Percentiles rank a stretch among this genome's conserved stretches.
phyloP scores from a whole-genome alignment of 2,888 invertebrate genomes.

The Andrena praecox region DNA sequence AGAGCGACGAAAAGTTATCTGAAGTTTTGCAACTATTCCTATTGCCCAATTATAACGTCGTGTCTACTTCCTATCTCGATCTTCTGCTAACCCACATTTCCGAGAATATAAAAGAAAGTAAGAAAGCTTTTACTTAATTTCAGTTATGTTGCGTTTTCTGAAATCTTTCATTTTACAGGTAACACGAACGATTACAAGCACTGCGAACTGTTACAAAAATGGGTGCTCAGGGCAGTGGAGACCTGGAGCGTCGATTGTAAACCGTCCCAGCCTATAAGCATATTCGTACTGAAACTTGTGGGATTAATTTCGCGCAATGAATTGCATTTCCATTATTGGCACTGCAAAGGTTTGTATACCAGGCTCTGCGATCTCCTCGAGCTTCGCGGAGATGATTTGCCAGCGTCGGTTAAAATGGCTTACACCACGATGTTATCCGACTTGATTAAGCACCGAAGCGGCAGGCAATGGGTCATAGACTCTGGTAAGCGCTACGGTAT shows the following conservation, averaged over 20 bases:
- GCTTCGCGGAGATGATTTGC: slow-evolving; percentile 82
- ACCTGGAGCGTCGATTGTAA: slow-evolving; percentile 74
- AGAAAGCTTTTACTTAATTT: slow-evolving; percentile 36
- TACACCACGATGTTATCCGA: slow-evolving; percentile 88
- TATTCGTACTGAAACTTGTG: slow-evolving; percentile 89
- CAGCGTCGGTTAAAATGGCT: slow-evolving; percentile 89
- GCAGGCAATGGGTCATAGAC: slow-evolving; percentile 88
- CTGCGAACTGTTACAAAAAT: slow-evolving; percentile 72
- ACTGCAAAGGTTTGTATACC: slow-evolving; percentile 84
- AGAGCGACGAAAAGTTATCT: slow-evolving; percentile 52
- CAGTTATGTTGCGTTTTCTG: neutral
- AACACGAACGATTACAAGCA: slow-evolving; percentile 56
- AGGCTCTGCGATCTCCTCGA: slow-evolving; percentile 81
- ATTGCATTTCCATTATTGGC: slow-evolving; percentile 87
- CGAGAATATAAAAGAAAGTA: slow-evolving; percentile 70
- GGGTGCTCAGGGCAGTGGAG: slow-evolving; percentile 77
- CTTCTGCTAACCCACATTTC: slow-evolving; percentile 79
- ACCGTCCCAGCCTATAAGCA: slow-evolving; percentile 85
- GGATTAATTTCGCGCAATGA: slow-evolving; percentile 88
- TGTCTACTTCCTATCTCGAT: slow-evolving; percentile 81
- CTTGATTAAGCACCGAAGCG: slow-evolving; percentile 88
- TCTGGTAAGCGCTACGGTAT: slow-evolving; percentile 66
- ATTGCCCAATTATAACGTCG: slow-evolving; percentile 87
- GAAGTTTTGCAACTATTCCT: slow-evolving; percentile 87
- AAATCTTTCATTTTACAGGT: slow-evolving; percentile 57